Percentiles rank a stretch among this genome's conserved stretches.
phyloP scores from a whole-genome alignment of 2,113 vertebrate genomes.

The Cercopithecus mona region DNA sequence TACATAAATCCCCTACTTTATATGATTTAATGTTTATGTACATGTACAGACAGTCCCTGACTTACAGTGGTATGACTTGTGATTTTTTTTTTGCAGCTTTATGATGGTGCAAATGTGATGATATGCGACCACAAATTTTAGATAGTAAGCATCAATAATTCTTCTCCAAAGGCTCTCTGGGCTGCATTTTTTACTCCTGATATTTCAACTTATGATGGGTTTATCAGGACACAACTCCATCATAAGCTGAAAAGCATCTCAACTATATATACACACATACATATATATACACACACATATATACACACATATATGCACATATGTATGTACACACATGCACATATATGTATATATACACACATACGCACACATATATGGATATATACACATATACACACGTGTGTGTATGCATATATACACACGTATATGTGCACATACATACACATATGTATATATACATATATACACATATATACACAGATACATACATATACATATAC shows the following conservation, averaged over 20 bases:
- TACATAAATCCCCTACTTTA: neutral
- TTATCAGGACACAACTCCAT: neutral
- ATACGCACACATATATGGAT: neutral
- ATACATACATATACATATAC: too few relatives aligned
- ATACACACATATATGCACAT: too few relatives aligned
- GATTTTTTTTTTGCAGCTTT: neutral
- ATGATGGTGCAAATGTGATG: neutral
- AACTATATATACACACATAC: neutral
- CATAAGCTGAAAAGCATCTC: neutral
- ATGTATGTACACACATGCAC: too few relatives aligned
- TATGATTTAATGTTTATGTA: neutral
- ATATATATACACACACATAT: neutral
- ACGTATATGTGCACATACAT: too few relatives aligned
- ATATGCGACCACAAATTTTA: neutral
- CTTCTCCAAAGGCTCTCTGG: neutral
- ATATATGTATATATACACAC: neutral
- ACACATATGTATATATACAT: too few relatives aligned
- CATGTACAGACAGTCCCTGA: neutral
- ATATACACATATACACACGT: rapidly evolving
- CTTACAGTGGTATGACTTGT: neutral
- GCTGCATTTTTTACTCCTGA: neutral
- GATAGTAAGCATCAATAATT: neutral
- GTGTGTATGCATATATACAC: rapidly evolving
- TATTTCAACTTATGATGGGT: neutral
- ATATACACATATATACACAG: too few relatives aligned